Evolutionary conservation across 2,888 invertebrate genomes (phyloP).

Genomic region (Chaitophorus viminalis): DNA sequence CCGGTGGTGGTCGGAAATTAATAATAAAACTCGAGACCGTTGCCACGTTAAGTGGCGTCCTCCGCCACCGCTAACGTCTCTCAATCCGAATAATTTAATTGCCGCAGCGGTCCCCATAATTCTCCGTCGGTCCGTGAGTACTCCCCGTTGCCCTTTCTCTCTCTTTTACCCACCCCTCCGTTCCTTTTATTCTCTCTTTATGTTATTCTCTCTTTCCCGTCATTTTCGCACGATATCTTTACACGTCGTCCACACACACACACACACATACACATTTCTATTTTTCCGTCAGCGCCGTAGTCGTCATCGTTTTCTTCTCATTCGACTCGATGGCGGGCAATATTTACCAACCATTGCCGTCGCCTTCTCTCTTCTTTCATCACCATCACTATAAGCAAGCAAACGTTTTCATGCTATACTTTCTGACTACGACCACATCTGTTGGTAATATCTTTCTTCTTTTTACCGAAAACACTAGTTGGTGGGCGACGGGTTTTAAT

Average conservation of each 20-base stretch:
- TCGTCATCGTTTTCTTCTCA: not conserved
- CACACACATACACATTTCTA: not conserved
- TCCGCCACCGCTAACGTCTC: constrained; percentile 15
- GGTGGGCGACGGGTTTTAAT: constrained; percentile 42
- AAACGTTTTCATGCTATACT: not conserved
- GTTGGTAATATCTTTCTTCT: constrained; percentile 54
- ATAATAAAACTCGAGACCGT: constrained; percentile 59
- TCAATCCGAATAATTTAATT: constrained; percentile 61
- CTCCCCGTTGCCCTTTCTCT: not conserved
- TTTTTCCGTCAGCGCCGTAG: not conserved
- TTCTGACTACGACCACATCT: constrained; percentile 37
- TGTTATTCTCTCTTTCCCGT: too few relatives aligned
- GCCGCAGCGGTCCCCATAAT: constrained; percentile 47
- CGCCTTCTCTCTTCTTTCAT: not conserved
- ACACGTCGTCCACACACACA: not conserved
- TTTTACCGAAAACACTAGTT: constrained; percentile 27
- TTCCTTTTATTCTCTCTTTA: too few relatives aligned
- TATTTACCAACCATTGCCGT: not conserved
- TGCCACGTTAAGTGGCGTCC: constrained; percentile 52
- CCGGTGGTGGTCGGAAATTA: constrained; percentile 50
- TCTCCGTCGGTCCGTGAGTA: not conserved
- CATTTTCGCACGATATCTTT: not conserved
- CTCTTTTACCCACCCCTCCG: too few relatives aligned
- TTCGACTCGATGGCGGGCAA: not conserved
- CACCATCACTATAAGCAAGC: not conserved